Evolutionary conservation across 2,113 vertebrate species (phyloP), one percentile per base, ranked within the genome.

Genomic region (Zapornia atra): DNA sequence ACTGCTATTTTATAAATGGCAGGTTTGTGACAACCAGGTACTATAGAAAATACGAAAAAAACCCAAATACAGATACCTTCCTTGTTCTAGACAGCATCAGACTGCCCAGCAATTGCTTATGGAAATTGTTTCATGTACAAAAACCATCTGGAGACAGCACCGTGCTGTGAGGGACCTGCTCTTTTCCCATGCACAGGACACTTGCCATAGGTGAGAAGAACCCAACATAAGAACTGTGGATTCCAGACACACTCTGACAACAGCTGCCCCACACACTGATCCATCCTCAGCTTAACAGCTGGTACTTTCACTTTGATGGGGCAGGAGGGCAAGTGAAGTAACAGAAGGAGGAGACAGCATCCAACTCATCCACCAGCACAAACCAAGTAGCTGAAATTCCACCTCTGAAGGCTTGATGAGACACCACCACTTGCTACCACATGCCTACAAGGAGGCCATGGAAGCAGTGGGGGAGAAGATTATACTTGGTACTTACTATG

Each of bases 21-120:
- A 70, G 8, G 15, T 71, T 71, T 66, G 64, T 4, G 1, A 64
- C 10, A 78, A 79, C 56, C 20, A 75, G 15, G 38, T 6, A 21
- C 5, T 4, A 19, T 4, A 8, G 6, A 28, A 22, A 29, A 20
- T 21, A 26, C 25, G 0, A 50, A 51, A 21, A 1, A 5, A 29
- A 6, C 10, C 18, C 44, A 46, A 46, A 46, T 15, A 46, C 44
- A 18, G 20, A 11, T 66, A 10, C 29, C 15, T 77, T 40, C 3
- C 24, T 61, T 81, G 76, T 50, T 46, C 60, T 34, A 70, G 56
- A 66, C 18, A 53, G 20, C 1, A 3, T 78, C 82, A 70, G 34
- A 48, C 24, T 36, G 42, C 11, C 46, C 68, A 83, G 26, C 48
- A 54, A 50, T 15, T 24, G 14, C 48, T 57, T 63, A 31, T 33